Conservation (phyloP, 2,797 vertebrate species). For the Clarias fuscus region DNA sequence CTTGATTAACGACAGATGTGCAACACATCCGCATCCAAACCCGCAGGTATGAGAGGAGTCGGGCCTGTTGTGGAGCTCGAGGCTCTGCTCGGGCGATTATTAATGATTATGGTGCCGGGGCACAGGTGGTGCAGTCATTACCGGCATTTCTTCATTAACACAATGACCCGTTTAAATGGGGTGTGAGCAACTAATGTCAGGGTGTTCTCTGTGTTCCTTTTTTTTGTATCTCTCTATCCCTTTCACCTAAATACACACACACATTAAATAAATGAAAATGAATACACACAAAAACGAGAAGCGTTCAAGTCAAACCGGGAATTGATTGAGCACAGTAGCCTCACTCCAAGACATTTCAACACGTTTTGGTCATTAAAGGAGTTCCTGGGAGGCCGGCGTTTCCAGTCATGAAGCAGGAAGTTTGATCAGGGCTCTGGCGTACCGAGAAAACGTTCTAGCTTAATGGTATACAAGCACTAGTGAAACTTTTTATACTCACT, state of each 20-base stretch:
- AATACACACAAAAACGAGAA: too few species aligned
- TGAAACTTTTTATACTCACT: background rate
- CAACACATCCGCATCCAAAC: background rate
- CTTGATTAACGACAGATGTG: conserved; percentile 29
- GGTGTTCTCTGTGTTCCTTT: background rate
- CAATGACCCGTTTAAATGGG: conserved; percentile 7
- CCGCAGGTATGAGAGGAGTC: conserved; percentile 4
- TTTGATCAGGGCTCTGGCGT: too few species aligned
- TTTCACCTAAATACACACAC: conserved; percentile 32
- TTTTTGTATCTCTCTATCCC: background rate
- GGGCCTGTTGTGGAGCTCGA: background rate
- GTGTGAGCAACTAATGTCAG: background rate
- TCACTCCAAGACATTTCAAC: too few species aligned
- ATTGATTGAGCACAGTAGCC: too few species aligned
- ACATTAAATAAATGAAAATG: background rate
- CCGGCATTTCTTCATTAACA: conserved; percentile 4
- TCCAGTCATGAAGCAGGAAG: too few species aligned
- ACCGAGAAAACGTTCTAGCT: too few species aligned
- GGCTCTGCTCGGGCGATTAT: background rate
- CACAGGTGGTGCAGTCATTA: conserved; percentile 23
- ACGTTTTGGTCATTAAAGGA: too few species aligned
- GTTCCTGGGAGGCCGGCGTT: too few species aligned
- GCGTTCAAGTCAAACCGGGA: too few species aligned
- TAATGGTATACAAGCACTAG: too few species aligned
- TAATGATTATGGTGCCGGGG: background rate